phyloP scores from a whole-genome alignment of 2,113 vertebrate species.

The Tympanuchus pallidicinctus region DNA sequence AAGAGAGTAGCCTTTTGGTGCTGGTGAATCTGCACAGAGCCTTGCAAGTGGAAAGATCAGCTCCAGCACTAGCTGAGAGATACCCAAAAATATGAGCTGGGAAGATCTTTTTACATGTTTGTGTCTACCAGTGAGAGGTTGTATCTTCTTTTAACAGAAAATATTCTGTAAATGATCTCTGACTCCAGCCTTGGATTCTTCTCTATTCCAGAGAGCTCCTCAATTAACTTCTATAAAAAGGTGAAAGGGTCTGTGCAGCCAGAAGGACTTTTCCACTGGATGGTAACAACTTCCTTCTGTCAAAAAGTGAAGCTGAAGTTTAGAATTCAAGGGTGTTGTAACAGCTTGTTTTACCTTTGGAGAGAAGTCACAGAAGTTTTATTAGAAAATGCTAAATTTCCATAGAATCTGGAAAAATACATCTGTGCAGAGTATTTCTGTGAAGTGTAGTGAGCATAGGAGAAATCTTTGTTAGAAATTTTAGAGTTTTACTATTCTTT shows the following conservation, averaged over 20 bases:
- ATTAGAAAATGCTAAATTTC: not conserved
- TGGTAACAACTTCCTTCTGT: not conserved
- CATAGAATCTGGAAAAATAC: not conserved
- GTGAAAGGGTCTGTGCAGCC: not conserved
- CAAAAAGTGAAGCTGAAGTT: not conserved
- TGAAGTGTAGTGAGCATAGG: not conserved
- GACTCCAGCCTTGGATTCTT: not conserved
- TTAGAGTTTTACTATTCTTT: not conserved
- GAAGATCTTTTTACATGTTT: not conserved
- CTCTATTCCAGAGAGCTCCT: not conserved
- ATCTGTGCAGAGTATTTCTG: not conserved
- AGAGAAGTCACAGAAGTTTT: not conserved
- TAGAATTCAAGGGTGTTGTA: not conserved
- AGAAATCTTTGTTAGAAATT: not conserved
- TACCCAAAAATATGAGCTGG: fast-evolving
- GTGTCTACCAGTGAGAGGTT: not conserved
- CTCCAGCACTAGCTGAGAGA: not conserved
- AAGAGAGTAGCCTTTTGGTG: not conserved
- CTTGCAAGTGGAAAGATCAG: not conserved
- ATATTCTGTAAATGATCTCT: not conserved
- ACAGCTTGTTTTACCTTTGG: not conserved
- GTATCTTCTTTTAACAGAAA: not conserved
- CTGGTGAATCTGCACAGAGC: not conserved
- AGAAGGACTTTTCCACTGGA: not conserved
- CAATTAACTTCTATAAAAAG: not conserved